Base-by-base conservation (phyloP, 2,888 invertebrate genomes). In the Crepidodera aurea region DNA sequence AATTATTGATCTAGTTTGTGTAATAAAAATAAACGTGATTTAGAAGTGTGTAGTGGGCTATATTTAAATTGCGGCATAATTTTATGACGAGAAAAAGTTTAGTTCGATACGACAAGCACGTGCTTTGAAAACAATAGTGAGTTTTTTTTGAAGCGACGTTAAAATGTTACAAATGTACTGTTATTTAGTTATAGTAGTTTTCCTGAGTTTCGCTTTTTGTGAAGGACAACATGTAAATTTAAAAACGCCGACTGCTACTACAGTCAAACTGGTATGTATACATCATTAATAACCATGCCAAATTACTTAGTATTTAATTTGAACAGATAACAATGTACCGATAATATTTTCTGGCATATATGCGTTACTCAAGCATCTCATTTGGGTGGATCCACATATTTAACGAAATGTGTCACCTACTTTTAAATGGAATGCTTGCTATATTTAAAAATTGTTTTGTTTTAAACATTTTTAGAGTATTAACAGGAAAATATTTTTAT, bases 201-300 rank as follows among this genome's bases (percentile, higher is more conserved):
- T 54, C 12, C 7, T 42, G 18, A 42, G 1, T 42, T 42, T 54
- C 2, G 18, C 15, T 15, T 54, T 13, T 12, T 54, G 54, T 18
- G 54, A 54, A 54, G 54, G 54, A 54, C 54, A 54, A 25, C 54
- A 12, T 13, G 40, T 40, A 40, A 15, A 27, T 39, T 39, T 15
- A 27, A 27, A 16, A 10, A 27, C 15, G 12, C 8, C 15, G 10
- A 50, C 15, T 15, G 16, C 32, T n/a, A 50, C 29, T 40, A 22
- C 25, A 39, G 6, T 16, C 10, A 40, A 19, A 40, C 25, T 16
- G 40, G 53, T 53, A 53, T 3, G 53, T 53, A 32, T 32, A 13
- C 7, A 27, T 15, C 10, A n/a, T 25, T 27, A 10, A 8, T 29
- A n/a, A 15, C 4, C 1, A 13, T 16, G 15, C 13, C 15, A 13